Percentiles rank a stretch among this genome's conserved stretches.
Conservation (phyloP, 2,113 vertebrate genomes). For the Entelurus aequoreus region DNA sequence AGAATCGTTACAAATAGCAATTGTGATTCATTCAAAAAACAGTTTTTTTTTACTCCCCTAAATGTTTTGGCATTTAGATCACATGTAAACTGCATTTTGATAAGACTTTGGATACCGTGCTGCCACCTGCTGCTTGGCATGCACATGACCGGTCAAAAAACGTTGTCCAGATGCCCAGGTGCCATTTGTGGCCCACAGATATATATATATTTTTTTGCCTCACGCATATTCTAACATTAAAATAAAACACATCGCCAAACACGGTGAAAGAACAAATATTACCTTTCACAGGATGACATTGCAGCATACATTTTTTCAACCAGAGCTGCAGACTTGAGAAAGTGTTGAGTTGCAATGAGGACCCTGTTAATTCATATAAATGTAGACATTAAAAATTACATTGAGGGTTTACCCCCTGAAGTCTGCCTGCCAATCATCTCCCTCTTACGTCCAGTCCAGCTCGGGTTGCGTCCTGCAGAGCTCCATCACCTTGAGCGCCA, state of each 20-base stretch:
- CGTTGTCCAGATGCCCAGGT: too few relatives aligned
- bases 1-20: too few relatives aligned
- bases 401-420: not conserved
- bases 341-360: conserved; percentile 84
- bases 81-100: not conserved
- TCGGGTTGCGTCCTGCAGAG: conserved; percentile 78
- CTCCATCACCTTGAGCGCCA: conserved; percentile 75
- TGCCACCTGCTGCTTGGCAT: not conserved
- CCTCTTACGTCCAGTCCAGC: conserved; percentile 86
- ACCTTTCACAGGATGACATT: conserved; percentile 88
- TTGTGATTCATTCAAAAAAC: too few relatives aligned
- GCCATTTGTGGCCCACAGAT: too few relatives aligned
- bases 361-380: conserved; percentile 68
- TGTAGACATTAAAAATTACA: not conserved
- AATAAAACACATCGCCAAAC: too few relatives aligned
- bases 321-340: conserved; percentile 82
- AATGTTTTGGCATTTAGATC: not conserved
- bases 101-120: not conserved
- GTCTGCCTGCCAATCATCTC: not conserved
- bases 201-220: too few relatives aligned
- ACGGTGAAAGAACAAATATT: conserved; percentile 29
- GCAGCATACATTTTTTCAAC: conserved; percentile 80
- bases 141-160: not conserved
- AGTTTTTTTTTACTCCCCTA: too few relatives aligned
- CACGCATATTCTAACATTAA: too few relatives aligned